Percentiles rank a stretch among this genome's conserved stretches.
Conservation (phyloP, 2,888 invertebrate genomes). For the Aethes cnicana region DNA sequence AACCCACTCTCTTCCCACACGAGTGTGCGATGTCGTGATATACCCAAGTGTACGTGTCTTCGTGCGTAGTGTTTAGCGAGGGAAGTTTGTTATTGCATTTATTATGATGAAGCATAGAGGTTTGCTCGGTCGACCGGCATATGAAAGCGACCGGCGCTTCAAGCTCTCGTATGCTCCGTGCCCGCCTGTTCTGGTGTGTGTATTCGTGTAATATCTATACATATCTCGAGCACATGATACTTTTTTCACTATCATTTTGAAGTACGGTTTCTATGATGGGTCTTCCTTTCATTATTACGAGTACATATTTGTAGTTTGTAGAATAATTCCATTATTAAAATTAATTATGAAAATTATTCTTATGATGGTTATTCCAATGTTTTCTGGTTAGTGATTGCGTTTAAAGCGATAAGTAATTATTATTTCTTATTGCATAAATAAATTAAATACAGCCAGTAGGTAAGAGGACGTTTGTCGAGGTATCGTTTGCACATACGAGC, state of each 20-base stretch:
- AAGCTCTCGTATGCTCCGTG: constrained; percentile 5
- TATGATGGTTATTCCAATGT: constrained; percentile 67
- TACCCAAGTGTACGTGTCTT: constrained; percentile 25
- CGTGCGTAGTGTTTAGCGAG: constrained; percentile 37
- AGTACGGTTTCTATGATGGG: constrained; percentile 44
- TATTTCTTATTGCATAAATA: constrained; percentile 33
- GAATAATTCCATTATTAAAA: constrained; percentile 42
- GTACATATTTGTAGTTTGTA: constrained; percentile 50
- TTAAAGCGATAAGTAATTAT: constrained; percentile 28
- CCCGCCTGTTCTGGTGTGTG: constrained; percentile 19
- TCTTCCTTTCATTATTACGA: constrained; percentile 47
- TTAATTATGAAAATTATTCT: constrained; percentile 56
- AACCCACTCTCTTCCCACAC: constrained; percentile 32
- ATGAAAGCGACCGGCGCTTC: constrained; percentile 45
- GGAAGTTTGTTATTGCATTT: constrained; percentile 41
- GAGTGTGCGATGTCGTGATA: constrained; percentile 34
- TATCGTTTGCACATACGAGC: not conserved
- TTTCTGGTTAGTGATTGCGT: constrained; percentile 67
- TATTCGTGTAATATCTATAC: constrained; percentile 43
- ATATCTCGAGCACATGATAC: constrained; percentile 51
- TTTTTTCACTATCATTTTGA: constrained; percentile 47
- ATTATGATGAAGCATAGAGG: constrained; percentile 41
- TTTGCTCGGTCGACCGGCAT: constrained; percentile 46
- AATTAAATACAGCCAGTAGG: constrained; percentile 6
- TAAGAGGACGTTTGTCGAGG: not conserved